A percentile compares a stretch with the other conserved stretches of the same genome.
Conservation (phyloP, 1,140 invertebrate genomes). For the Megalopta genalis region DNA sequence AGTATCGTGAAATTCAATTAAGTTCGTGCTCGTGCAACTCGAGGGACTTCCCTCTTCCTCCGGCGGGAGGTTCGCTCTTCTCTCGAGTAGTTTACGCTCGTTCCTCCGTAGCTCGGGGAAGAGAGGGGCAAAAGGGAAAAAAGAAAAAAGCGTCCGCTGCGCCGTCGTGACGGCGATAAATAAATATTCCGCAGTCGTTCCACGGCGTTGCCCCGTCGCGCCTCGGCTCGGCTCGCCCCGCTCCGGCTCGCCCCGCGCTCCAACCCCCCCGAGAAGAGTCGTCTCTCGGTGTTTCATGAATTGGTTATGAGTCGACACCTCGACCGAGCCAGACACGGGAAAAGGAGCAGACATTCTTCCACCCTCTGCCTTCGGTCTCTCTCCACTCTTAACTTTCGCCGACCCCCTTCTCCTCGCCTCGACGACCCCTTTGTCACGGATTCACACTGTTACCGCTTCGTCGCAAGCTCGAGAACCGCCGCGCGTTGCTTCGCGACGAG, state of each 20-base stretch:
- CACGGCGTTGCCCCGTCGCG: not conserved
- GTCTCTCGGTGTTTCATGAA: conserved; percentile 64
- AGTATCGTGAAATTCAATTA: conserved; percentile 63
- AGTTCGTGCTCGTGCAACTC: conserved; percentile 43
- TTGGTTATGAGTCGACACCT: conserved; percentile 65
- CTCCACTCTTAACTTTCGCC: not conserved
- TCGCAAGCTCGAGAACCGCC: conserved; percentile 40
- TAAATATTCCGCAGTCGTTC: conserved; percentile 54
- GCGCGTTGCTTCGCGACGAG: conserved; percentile 36
- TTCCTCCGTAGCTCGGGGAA: not conserved
- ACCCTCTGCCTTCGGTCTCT: not conserved
- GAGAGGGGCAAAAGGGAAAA: not conserved
- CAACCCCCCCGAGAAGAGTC: conserved; percentile 17
- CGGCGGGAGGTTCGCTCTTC: not conserved
- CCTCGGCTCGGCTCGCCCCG: too few relatives aligned
- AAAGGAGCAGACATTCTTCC: conserved; percentile 15
- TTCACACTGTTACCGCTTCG: not conserved
- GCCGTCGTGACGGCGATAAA: conserved; percentile 48
- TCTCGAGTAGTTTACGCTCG: not conserved
- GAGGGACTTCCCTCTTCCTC: not conserved
- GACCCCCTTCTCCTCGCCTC: not conserved
- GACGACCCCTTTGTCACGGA: not conserved
- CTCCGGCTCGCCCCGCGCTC: not conserved
- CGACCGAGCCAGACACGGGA: conserved; percentile 11
- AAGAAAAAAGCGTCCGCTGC: not conserved